Conservation (phyloP, 2,888 invertebrate species). For the Julus scanicus region DNA sequence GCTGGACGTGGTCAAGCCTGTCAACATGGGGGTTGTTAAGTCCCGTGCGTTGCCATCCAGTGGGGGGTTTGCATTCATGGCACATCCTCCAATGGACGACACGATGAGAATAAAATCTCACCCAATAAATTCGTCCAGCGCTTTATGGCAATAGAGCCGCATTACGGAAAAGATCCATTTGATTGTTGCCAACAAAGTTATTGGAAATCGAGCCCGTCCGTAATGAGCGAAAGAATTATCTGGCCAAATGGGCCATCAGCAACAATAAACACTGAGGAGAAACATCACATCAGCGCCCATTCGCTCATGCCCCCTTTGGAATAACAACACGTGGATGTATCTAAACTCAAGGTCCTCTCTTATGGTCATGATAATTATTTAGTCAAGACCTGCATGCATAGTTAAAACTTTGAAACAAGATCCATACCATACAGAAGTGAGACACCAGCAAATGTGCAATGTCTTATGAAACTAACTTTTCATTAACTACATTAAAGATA, state of each 20-base stretch:
- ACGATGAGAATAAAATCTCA: neutral
- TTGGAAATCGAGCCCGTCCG: slow-evolving; percentile 1
- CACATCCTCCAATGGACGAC: neutral
- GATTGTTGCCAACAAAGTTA: slow-evolving; percentile 5
- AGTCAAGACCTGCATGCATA: too few relatives aligned
- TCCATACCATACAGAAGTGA: too few relatives aligned
- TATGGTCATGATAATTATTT: too few relatives aligned
- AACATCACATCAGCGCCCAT: neutral
- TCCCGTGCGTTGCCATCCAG: neutral
- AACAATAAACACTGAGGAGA: slow-evolving; percentile 2
- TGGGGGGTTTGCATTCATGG: neutral
- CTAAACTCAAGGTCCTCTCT: too few relatives aligned
- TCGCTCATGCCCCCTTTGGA: neutral
- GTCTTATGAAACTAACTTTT: too few relatives aligned
- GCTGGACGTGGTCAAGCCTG: slow-evolving; percentile 4
- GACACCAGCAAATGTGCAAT: too few relatives aligned
- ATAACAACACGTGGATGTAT: neutral
- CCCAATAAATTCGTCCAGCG: neutral
- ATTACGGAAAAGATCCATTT: neutral
- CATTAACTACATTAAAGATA: too few relatives aligned
- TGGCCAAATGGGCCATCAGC: slow-evolving; percentile 11
- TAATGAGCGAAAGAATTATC: slow-evolving; percentile 11
- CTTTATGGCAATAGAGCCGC: slow-evolving; percentile 9
- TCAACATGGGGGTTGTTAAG: slow-evolving; percentile 6
- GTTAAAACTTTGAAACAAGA: too few relatives aligned